Percentiles rank a stretch among this genome's conserved stretches.
phyloP scores from a whole-genome alignment of 1,140 invertebrate species.

The Leptinotarsa lineolata region DNA sequence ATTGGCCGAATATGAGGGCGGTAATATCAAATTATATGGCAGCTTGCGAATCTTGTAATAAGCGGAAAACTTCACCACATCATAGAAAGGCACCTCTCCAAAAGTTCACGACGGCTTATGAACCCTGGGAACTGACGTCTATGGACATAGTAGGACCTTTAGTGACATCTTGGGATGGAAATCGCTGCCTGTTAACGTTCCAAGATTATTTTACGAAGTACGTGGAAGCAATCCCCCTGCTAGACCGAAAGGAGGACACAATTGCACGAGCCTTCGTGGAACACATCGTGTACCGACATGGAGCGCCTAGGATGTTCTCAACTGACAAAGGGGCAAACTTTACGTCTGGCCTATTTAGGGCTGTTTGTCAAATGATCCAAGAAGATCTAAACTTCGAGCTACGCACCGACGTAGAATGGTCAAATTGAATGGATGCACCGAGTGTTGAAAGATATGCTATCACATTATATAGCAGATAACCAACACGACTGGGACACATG shows the following conservation, averaged over 20 bases:
- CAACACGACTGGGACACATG: slow-evolving; percentile 12
- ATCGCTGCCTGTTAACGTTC: slow-evolving; percentile 9
- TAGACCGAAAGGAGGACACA: slow-evolving; percentile 31
- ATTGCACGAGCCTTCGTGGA: slow-evolving; percentile 37
- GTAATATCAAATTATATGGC: slow-evolving; percentile 19
- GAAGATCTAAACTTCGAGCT: slow-evolving; percentile 34
- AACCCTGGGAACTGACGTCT: neutral
- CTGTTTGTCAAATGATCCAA: neutral
- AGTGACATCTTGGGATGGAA: neutral
- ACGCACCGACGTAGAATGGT: slow-evolving; percentile 54
- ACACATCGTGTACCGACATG: slow-evolving; percentile 34
- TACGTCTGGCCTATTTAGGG: neutral
- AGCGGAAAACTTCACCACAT: neutral
- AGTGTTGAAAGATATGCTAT: slow-evolving; percentile 61
- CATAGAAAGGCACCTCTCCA: slow-evolving; percentile 9
- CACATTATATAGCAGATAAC: neutral
- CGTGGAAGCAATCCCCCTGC: slow-evolving; percentile 35
- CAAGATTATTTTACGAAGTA: slow-evolving; percentile 29
- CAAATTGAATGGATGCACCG: slow-evolving; percentile 56
- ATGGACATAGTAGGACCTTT: slow-evolving; percentile 20
- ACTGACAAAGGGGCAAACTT: slow-evolving; percentile 45
- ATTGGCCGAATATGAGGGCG: neutral
- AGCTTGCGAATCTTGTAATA: slow-evolving; percentile 16
- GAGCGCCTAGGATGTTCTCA: slow-evolving; percentile 36
- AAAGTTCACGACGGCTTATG: neutral